These are phyloP conservation scores for Monochamus saltuarius DNA, from an alignment of 1,140 invertebrate species.

Conservation along the genomic window DNA sequence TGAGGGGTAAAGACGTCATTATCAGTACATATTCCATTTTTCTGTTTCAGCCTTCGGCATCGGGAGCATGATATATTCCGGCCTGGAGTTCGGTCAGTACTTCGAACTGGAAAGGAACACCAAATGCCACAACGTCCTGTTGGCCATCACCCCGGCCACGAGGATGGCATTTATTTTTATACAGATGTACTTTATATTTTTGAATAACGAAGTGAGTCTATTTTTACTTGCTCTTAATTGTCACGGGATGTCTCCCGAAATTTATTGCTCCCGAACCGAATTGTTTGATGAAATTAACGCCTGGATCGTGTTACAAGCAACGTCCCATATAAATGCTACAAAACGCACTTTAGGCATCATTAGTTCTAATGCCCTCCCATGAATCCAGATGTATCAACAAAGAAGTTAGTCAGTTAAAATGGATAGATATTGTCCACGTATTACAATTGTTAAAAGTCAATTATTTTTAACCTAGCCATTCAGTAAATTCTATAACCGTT, in stretches of 20 bases:
- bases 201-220: constrained; percentile 53
- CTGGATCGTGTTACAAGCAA: not conserved
- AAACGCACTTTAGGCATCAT: too few relatives aligned
- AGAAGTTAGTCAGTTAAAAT: too few relatives aligned
- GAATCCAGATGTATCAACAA: too few relatives aligned
- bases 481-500: too few relatives aligned
- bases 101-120: constrained; percentile 85
- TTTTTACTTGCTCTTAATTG: not conserved
- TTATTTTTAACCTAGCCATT: too few relatives aligned
- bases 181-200: constrained; percentile 95
- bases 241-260: not conserved
- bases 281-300: not conserved
- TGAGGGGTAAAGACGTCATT: too few relatives aligned
- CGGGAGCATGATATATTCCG: constrained; percentile 82
- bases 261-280: not conserved
- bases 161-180: constrained; percentile 94
- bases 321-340: too few relatives aligned
- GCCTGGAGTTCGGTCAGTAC: constrained; percentile 91
- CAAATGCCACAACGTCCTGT: constrained; percentile 75
- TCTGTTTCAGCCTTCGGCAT: constrained; percentile 79
- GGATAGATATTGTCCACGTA: not conserved
- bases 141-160: constrained; percentile 82
- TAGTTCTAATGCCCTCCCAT: too few relatives aligned
- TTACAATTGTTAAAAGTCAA: not conserved
- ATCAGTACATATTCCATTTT: not conserved